Conservation (phyloP, 2,888 invertebrate species). For the Mallateleia sp. region DNA sequence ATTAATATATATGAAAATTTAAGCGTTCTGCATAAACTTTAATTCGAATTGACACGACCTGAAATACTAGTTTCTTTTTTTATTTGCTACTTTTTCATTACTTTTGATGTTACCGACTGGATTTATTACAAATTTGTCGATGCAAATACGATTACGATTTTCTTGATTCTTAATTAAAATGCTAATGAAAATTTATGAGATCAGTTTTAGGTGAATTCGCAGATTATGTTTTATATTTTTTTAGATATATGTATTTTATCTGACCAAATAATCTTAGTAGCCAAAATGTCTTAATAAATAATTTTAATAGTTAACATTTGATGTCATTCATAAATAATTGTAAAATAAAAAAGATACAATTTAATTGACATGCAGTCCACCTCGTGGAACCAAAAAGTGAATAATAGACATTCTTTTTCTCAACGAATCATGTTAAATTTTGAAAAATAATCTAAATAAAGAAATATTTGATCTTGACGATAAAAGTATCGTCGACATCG, state of each 20-base stretch:
- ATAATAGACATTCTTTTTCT: constrained; percentile 26
- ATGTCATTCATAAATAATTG: constrained; percentile 37
- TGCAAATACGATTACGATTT: constrained; percentile 45
- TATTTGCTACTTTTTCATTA: constrained; percentile 55
- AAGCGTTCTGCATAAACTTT: constrained; percentile 8
- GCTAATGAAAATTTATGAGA: constrained; percentile 55
- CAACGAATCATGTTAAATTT: constrained; percentile 19
- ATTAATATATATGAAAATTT: constrained; percentile 32
- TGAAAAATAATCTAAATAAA: constrained; percentile 62
- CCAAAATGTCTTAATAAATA: constrained; percentile 5
- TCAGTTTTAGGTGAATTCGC: constrained; percentile 31
- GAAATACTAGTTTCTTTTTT: constrained; percentile 36
- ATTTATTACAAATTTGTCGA: constrained; percentile 64
- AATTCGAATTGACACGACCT: constrained; percentile 51
- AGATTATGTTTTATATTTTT: no score
- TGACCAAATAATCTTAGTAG: neutral
- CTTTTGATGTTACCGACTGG: constrained; percentile 60
- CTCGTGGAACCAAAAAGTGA: constrained; percentile 24
- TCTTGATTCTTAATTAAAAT: constrained; percentile 53
- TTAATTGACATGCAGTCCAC: constrained; percentile 29
- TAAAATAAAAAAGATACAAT: constrained; percentile 23
- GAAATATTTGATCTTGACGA: constrained; percentile 52
- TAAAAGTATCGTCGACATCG: constrained; percentile 50
- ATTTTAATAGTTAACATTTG: constrained; percentile 25
- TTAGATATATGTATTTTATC: neutral